Conservation (phyloP, 2,888 invertebrate species). For the Incurvaria masculella region DNA sequence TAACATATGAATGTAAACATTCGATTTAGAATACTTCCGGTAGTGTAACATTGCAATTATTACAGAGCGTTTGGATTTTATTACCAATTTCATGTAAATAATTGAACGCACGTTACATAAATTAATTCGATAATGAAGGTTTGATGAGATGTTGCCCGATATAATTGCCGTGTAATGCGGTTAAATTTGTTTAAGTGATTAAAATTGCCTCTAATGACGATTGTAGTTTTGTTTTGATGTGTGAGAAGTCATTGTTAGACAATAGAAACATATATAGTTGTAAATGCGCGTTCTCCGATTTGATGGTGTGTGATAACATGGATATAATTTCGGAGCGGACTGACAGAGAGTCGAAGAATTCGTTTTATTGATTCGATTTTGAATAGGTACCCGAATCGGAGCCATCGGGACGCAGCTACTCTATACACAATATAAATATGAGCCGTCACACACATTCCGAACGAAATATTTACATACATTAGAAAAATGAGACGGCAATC, state of each 20-base stretch:
- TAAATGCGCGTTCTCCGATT: too few relatives aligned
- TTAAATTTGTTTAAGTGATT: background rate
- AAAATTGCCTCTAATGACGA: background rate
- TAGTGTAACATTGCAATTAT: background rate
- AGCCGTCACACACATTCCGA: too few relatives aligned
- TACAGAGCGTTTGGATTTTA: background rate
- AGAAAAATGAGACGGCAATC: too few relatives aligned
- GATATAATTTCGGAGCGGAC: too few relatives aligned
- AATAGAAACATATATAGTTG: too few relatives aligned
- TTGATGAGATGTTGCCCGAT: background rate
- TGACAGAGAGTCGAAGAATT: too few relatives aligned
- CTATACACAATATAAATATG: too few relatives aligned
- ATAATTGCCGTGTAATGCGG: background rate
- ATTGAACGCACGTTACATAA: background rate
- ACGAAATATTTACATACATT: too few relatives aligned
- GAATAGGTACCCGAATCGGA: too few relatives aligned
- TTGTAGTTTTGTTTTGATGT: background rate
- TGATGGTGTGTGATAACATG: too few relatives aligned
- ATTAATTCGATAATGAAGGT: background rate
- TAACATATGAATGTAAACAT: background rate
- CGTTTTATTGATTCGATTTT: too few relatives aligned
- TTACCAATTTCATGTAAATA: background rate
- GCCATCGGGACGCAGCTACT: too few relatives aligned
- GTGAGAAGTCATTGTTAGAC: background rate
- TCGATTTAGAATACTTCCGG: background rate